Evolutionary conservation across 2,888 invertebrate genomes (phyloP), one percentile per base, ranked within the genome.

Genomic region (Tachina grossa): DNA sequence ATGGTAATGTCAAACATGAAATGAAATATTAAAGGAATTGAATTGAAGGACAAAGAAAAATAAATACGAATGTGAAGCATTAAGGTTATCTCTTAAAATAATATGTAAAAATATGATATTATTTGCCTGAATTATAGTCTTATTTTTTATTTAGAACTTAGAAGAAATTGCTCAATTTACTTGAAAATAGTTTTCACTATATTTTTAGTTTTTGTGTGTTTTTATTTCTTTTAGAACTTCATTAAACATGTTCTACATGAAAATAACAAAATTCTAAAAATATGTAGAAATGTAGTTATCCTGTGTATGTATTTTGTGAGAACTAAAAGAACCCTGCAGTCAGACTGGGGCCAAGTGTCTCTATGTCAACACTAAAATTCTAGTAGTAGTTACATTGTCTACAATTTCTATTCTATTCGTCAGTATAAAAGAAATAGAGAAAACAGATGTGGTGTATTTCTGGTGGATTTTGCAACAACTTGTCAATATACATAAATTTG

Each of bases 191-290:
- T 61, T 51, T 61, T 22, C 31, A 22, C 31, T 57, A 78, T 13
- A 68, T 75, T 65, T 61, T 49, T 31, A 31, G 6, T 19, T 57
- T 16, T 57, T 45, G n/a, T 61, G n/a, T 11, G 65, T 3, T 14
- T 8, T 51, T 4, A 4, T 55, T 43, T 43, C 2, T 66, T 65
- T 59, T 19, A 51, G 55, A 80, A 59, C 75, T 75, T 81, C 66
- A 74, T 74, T 81, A 74, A 80, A 63, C 55, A 10, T 39, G 31
- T 74, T 45, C 16, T 45, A 51, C 19, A 13, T 41, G 19, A 80
- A 65, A 63, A 71, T 45, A 45, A 16, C 47, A 49, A 57, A 57
- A 45, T 39, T 45, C 31, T 75, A 81, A 57, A 61, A 57, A 55
- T 68, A 55, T 71, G 63, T 63, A 63, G 65, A 80, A 66, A 55